Conservation (phyloP, 92 coral and sea anemone genomes). For the Scolanthus callimorphus region DNA sequence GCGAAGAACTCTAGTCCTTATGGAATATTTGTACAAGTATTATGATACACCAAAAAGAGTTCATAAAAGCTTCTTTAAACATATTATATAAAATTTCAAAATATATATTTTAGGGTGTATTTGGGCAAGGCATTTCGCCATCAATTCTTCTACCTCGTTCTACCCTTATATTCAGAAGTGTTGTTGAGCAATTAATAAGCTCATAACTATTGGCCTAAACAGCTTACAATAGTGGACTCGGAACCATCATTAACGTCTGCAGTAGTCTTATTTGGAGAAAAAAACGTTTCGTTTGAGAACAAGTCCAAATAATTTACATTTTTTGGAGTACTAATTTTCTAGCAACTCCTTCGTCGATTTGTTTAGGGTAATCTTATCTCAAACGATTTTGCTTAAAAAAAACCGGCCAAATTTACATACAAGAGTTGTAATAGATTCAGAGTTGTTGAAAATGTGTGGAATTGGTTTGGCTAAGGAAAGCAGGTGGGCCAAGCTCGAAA, state of each 20-base stretch:
- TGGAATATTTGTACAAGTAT: slow-evolving; percentile 49
- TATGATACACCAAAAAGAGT: slow-evolving; percentile 61
- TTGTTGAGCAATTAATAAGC: slow-evolving; percentile 63
- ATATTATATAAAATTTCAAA: slow-evolving; percentile 93
- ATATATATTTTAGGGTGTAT: slow-evolving; percentile 83
- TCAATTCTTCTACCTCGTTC: slow-evolving; percentile 37
- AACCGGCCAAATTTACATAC: slow-evolving; percentile 74
- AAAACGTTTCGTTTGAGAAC: slow-evolving; percentile 54
- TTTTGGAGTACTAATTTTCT: slow-evolving; percentile 60
- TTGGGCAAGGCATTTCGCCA: slow-evolving; percentile 47
- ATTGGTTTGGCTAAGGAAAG: slow-evolving; percentile 54
- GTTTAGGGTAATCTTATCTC: slow-evolving; percentile 49
- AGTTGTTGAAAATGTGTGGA: slow-evolving; percentile 70
- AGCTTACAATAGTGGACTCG: slow-evolving; percentile 47
- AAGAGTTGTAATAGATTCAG: slow-evolving; percentile 80
- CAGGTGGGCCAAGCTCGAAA: slow-evolving; percentile 75
- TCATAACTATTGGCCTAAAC: slow-evolving; percentile 47
- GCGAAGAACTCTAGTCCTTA: slow-evolving; percentile 19
- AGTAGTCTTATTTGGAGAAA: slow-evolving; percentile 57
- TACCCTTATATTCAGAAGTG: slow-evolving; percentile 54
- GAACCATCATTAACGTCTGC: slow-evolving; percentile 55
- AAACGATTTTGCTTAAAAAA: slow-evolving; percentile 79
- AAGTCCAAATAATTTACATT: slow-evolving; percentile 49
- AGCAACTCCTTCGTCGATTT: slow-evolving; percentile 40
- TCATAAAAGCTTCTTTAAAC: slow-evolving; percentile 82